These are phyloP conservation scores for Auanema sp. DNA, from an alignment of 2,888 invertebrate genomes.

Conservation along the genomic window DNA sequence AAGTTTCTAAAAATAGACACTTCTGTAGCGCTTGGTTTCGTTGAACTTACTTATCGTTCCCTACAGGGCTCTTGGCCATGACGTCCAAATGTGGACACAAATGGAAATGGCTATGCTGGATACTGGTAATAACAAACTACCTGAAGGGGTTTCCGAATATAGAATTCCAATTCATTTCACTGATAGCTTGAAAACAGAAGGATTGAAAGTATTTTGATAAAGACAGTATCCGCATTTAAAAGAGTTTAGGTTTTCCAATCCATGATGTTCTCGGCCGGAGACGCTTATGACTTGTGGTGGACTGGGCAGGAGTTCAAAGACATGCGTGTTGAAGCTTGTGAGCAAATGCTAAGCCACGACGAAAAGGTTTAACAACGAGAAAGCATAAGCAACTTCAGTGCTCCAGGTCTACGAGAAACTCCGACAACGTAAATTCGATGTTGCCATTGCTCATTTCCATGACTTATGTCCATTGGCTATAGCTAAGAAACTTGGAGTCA, in stretches of 20 bases:
- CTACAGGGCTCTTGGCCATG: slow-evolving; percentile 49
- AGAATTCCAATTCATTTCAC: slow-evolving; percentile 58
- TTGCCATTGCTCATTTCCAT: slow-evolving; percentile 62
- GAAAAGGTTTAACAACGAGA: slow-evolving; percentile 10
- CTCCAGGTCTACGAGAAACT: slow-evolving; percentile 35
- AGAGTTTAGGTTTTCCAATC: slow-evolving; percentile 58
- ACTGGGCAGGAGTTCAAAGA: slow-evolving; percentile 62
- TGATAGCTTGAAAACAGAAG: slow-evolving; percentile 56
- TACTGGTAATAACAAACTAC: slow-evolving; percentile 45
- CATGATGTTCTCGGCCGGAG: slow-evolving; percentile 62
- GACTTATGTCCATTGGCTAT: slow-evolving; percentile 61
- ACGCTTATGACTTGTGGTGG: slow-evolving; percentile 62
- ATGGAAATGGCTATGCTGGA: slow-evolving; percentile 56
- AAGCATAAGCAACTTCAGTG: background rate
- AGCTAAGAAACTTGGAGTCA: slow-evolving; percentile 51
- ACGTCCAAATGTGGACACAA: slow-evolving; percentile 60
- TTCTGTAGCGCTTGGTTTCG: background rate
- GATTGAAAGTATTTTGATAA: slow-evolving; percentile 47
- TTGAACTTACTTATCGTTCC: background rate
- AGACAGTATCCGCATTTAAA: background rate
- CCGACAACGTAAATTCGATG: slow-evolving; percentile 49
- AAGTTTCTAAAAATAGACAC: slow-evolving; percentile 1
- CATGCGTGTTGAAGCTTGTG: slow-evolving; percentile 60
- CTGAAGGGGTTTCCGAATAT: slow-evolving; percentile 42
- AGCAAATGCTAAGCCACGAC: slow-evolving; percentile 55